phyloP scores from a whole-genome alignment of 2,888 invertebrate genomes.

The Prenolepis imparis region DNA sequence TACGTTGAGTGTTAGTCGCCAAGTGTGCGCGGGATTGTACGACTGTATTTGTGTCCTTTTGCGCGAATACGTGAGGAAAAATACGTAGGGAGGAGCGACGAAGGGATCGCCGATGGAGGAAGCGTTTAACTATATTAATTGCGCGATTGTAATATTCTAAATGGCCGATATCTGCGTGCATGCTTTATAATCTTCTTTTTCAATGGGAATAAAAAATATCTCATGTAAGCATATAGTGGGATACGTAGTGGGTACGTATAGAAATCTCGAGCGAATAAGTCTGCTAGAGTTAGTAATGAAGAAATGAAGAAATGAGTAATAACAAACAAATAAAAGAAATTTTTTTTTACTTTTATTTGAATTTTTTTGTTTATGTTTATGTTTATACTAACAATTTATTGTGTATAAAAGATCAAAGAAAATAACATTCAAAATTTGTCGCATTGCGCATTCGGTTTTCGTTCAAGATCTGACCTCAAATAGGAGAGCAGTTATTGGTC shows the following conservation, averaged over 20 bases:
- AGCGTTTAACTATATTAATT: conserved; percentile 50
- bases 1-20: conserved; percentile 66
- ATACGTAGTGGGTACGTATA: neutral
- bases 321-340: too few relatives aligned
- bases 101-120: conserved; percentile 31
- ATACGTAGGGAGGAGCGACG: conserved; percentile 14
- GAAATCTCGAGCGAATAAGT: conserved; percentile 8
- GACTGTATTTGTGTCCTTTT: conserved; percentile 28
- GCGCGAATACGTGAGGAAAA: conserved; percentile 39
- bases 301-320: neutral
- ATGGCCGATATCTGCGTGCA: conserved; percentile 61
- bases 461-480: neutral
- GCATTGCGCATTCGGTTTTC: neutral
- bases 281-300: neutral
- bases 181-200: conserved; percentile 22
- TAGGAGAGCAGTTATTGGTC: conserved; percentile 63
- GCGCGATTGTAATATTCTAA: conserved; percentile 62
- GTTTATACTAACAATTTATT: neutral
- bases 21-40: conserved; percentile 1
- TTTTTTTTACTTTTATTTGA: neutral
- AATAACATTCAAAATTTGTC: neutral
- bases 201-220: neutral
- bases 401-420: neutral
- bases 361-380: neutral
- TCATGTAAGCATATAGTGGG: neutral